phyloP scores from a whole-genome alignment of 30 jellyfish, hydroid and myxozoan species.

The Pelagia noctiluca region DNA sequence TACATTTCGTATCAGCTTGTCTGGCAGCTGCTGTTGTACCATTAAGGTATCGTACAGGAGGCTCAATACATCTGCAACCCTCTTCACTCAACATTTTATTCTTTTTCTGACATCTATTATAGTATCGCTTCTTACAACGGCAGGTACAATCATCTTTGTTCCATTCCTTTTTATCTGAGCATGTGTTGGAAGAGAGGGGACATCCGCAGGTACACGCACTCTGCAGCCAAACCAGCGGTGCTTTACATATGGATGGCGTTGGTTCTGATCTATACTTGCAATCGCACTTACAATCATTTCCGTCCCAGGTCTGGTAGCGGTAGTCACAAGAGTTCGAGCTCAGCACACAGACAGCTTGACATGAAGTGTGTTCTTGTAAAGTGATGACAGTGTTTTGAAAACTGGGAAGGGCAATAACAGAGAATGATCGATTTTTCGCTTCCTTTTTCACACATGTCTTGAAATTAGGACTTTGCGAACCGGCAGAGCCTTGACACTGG shows the following conservation, averaged over 20 bases:
- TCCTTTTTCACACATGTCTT: conserved; percentile 41
- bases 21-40: conserved; percentile 57
- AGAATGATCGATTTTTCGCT: conserved; percentile 4
- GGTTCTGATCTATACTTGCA: conserved; percentile 46
- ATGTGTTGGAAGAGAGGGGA: background rate
- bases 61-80: conserved; percentile 43
- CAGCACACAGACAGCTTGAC: conserved; percentile 30
- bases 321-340: conserved; percentile 18
- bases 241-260: conserved; percentile 26
- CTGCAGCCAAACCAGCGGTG: conserved; percentile 38
- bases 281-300: conserved; percentile 11
- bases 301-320: conserved; percentile 20
- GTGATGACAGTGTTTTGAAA: background rate
- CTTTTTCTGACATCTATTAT: conserved; percentile 37
- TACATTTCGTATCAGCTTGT: conserved; percentile 9
- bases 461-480: background rate
- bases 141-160: conserved; percentile 37
- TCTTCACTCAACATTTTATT: conserved; percentile 29
- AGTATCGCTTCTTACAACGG: conserved; percentile 33
- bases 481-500: conserved; percentile 44
- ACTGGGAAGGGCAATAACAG: background rate
- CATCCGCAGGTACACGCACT: conserved; percentile 41
- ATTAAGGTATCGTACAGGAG: background rate
- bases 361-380: conserved; percentile 16
- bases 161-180: conserved; percentile 66